Percentiles rank a stretch among this genome's conserved stretches.
phyloP scores from a whole-genome alignment of 2,888 invertebrate species.

The Mylabris sibirica region DNA sequence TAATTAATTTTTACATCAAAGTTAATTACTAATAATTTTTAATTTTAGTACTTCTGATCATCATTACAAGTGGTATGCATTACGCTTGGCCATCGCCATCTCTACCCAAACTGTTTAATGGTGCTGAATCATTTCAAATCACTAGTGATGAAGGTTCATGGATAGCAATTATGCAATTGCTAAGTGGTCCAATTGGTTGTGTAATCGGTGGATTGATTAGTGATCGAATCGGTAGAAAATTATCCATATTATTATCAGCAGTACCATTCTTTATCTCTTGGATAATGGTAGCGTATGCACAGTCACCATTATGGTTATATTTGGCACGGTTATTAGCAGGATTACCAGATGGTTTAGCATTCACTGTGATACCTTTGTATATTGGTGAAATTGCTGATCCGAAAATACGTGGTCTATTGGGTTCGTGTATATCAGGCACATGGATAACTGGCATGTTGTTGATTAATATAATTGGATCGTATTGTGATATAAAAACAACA shows the following conservation, averaged over 20 bases:
- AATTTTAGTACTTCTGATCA: constrained; percentile 48
- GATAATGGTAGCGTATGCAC: constrained; percentile 67
- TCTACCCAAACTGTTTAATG: constrained; percentile 61
- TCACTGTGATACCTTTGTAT: constrained; percentile 66
- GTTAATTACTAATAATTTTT: not conserved
- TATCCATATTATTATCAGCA: constrained; percentile 65
- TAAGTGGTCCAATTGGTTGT: constrained; percentile 70
- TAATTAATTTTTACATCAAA: not conserved
- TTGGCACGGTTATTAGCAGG: constrained; percentile 60
- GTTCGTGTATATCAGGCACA: constrained; percentile 67
- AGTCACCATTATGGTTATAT: constrained; percentile 48
- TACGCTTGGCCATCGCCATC: constrained; percentile 71
- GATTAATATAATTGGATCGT: constrained; percentile 68
- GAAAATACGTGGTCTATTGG: constrained; percentile 67
- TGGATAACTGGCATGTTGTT: constrained; percentile 68
- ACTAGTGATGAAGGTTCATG: constrained; percentile 66
- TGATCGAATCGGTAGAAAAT: constrained; percentile 70
- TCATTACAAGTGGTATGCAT: constrained; percentile 56
- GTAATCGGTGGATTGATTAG: constrained; percentile 69
- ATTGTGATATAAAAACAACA: constrained; percentile 30
- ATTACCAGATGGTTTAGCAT: constrained; percentile 62
- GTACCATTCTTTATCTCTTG: constrained; percentile 69
- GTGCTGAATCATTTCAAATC: constrained; percentile 48
- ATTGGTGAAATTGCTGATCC: constrained; percentile 69
- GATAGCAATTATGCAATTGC: constrained; percentile 70